A percentile compares a stretch with the other conserved stretches of the same genome.
Conservation (phyloP, 2,797 vertebrate genomes). For the Galaxias olidus region DNA sequence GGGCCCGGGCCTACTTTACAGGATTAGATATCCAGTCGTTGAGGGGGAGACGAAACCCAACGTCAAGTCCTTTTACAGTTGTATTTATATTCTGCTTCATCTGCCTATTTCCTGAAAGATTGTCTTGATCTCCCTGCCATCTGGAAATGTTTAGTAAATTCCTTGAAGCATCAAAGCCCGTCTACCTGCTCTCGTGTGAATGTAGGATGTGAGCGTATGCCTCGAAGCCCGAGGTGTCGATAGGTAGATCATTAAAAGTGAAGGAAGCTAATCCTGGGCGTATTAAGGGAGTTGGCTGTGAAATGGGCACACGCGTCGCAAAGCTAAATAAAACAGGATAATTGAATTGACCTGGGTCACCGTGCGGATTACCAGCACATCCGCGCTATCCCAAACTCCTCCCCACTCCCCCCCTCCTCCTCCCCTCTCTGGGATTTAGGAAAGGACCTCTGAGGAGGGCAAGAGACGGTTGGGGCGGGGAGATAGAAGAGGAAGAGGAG, state of each 20-base stretch:
- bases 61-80: too few species aligned
- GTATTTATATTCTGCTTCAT: too few species aligned
- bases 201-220: neutral
- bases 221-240: constrained; percentile 70
- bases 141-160: constrained; percentile 50
- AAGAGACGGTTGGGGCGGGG: constrained; percentile 41
- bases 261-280: constrained; percentile 83
- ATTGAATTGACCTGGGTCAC: constrained; percentile 85
- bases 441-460: constrained; percentile 73
- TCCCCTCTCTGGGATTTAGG: constrained; percentile 68
- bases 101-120: constrained; percentile 16
- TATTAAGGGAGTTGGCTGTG: constrained; percentile 81
- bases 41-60: too few species aligned
- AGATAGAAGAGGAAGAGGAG: constrained; percentile 41
- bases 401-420: constrained; percentile 47
- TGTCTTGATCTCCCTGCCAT: constrained; percentile 45
- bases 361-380: constrained; percentile 77
- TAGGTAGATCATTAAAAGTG: constrained; percentile 86
- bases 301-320: constrained; percentile 79
- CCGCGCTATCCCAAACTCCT: constrained; percentile 66
- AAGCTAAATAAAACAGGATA: constrained; percentile 83
- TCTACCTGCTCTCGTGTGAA: neutral
- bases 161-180: constrained; percentile 42
- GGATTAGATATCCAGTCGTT: too few species aligned
- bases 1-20: too few species aligned